Percentiles rank a stretch among this genome's conserved stretches.
These are phyloP conservation scores for Allygus modestus DNA, from an alignment of 2,888 invertebrate species.

Conservation along the genomic window DNA sequence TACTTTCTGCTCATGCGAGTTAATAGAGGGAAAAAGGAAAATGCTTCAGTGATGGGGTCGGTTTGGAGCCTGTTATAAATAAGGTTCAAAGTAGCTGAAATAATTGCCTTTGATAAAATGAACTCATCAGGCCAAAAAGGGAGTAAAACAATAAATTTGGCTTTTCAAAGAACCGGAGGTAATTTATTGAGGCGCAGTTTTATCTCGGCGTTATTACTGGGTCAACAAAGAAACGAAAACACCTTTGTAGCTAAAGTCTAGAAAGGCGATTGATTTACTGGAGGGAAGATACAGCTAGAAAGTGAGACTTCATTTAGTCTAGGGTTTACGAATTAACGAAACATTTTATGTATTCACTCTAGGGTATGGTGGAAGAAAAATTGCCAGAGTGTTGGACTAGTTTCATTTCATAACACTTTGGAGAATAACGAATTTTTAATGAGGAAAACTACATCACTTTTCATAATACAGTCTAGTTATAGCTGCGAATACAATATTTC, in stretches of 20 bases:
- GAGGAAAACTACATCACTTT: too few relatives aligned
- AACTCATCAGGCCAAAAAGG: background rate
- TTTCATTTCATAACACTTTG: too few relatives aligned
- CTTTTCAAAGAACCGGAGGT: constrained; percentile 11
- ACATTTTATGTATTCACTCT: too few relatives aligned
- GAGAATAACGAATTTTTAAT: too few relatives aligned
- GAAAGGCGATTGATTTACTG: background rate
- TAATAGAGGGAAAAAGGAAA: too few relatives aligned
- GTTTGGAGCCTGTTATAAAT: background rate
- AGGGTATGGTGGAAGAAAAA: too few relatives aligned
- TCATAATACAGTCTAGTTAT: too few relatives aligned
- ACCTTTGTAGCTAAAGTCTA: background rate
- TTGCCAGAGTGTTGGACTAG: too few relatives aligned
- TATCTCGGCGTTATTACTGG: constrained; percentile 24
- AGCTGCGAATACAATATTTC: too few relatives aligned
- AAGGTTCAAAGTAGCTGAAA: background rate
- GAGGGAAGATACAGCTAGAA: background rate
- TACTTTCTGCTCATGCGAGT: too few relatives aligned
- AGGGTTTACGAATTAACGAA: too few relatives aligned
- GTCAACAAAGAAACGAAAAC: constrained; percentile 23
- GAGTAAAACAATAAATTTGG: constrained; percentile 22
- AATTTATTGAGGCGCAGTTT: constrained; percentile 24
- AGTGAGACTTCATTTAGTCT: background rate
- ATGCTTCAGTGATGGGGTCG: background rate
- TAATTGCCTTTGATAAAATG: constrained; percentile 17